Conservation (phyloP, 2,113 vertebrate genomes). For the Indri indri region DNA sequence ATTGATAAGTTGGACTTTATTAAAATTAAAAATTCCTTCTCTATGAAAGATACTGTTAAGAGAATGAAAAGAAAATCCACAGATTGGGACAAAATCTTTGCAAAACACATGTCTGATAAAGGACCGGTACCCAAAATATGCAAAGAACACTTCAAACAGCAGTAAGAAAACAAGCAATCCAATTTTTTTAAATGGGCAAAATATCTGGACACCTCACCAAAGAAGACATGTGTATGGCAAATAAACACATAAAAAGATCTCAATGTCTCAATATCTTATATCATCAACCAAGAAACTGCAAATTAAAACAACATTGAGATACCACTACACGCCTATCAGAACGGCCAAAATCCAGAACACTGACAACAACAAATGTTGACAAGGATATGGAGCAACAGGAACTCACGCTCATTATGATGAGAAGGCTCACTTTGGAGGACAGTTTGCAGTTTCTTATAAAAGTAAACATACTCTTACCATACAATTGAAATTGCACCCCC, state of each 20-base stretch:
- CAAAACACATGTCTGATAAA: not conserved
- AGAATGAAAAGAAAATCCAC: not conserved
- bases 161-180: not conserved
- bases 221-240: not conserved
- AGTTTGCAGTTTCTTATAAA: not conserved
- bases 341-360: not conserved
- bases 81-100: not conserved
- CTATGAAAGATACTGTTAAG: not conserved
- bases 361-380: not conserved
- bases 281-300: not conserved
- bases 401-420: not conserved
- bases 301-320: not conserved
- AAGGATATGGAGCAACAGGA: not conserved
- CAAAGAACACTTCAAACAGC: not conserved
- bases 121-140: not conserved
- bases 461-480: not conserved
- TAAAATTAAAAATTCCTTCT: not conserved
- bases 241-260: not conserved
- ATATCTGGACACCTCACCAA: not conserved
- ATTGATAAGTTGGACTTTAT: not conserved
- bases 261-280: not conserved
- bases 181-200: not conserved
- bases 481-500: not conserved
- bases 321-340: not conserved
- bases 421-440: not conserved